phyloP scores from a whole-genome alignment of 37 sponge, comb jelly and placozoan genomes.

The Halisarca cf. caerulea region DNA sequence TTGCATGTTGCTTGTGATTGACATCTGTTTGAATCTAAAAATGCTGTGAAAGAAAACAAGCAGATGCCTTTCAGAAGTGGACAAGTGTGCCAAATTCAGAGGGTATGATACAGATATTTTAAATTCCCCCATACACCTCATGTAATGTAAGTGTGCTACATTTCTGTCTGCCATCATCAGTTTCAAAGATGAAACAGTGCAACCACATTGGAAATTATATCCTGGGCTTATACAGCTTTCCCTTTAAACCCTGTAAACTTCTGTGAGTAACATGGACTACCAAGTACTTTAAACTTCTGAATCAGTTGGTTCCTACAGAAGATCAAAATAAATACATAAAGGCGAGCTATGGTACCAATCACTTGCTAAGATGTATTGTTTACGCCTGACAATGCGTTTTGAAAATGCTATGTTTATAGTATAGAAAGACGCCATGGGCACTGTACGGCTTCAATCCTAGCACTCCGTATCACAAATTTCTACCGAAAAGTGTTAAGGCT shows the following conservation, averaged over 20 bases:
- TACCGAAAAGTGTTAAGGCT: too few species aligned
- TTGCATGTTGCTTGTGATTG: conserved; percentile 7
- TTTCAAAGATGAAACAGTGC: conserved; percentile 4
- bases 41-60: not conserved
- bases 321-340: not conserved
- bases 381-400: too few species aligned
- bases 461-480: too few species aligned
- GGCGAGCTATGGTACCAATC: not conserved
- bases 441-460: too few species aligned
- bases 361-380: too few species aligned
- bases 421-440: too few species aligned
- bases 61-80: not conserved
- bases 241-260: conserved; percentile 33
- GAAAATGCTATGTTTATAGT: too few species aligned
- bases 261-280: conserved; percentile 3
- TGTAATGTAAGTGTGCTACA: conserved; percentile 26
- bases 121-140: conserved; percentile 33
- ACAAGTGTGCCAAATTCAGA: conserved; percentile 36
- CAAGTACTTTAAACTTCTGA: too few species aligned
- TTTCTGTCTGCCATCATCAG: conserved; percentile 14
- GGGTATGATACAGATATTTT: conserved; percentile 33
- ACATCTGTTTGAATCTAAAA: not conserved
- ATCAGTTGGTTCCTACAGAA: conserved; percentile 40
- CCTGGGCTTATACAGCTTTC: not conserved
- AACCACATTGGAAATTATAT: conserved; percentile 44